Percentiles rank a stretch among this genome's conserved stretches.
Conservation (phyloP, 2,113 vertebrate genomes). For the Pachyramphus minor region DNA sequence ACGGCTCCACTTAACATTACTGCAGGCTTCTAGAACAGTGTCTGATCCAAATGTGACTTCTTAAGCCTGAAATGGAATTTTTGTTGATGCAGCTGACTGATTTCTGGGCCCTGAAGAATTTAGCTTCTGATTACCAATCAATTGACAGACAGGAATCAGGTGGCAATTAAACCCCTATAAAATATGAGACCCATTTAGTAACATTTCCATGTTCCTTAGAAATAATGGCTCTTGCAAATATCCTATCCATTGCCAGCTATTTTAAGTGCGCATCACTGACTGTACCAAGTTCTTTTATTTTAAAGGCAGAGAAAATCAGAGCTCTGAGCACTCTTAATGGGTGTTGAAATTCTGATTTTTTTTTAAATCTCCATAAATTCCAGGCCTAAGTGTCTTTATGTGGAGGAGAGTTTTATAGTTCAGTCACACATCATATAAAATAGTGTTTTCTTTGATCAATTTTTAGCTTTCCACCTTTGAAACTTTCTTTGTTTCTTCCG, state of each 20-base stretch:
- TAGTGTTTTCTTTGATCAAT: constrained; percentile 23
- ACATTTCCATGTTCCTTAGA: background rate
- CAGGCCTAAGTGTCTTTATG: background rate
- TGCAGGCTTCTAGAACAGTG: background rate
- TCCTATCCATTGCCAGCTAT: background rate
- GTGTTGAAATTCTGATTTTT: background rate
- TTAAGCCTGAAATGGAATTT: background rate
- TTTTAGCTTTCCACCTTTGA: constrained; percentile 29
- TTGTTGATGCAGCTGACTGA: background rate
- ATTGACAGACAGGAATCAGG: background rate
- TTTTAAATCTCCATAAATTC: background rate
- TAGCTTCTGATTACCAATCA: background rate
- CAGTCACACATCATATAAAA: background rate
- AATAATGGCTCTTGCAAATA: background rate
- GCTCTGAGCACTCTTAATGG: background rate
- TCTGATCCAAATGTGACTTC: background rate
- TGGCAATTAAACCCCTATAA: background rate
- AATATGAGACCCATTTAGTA: background rate
- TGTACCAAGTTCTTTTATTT: background rate
- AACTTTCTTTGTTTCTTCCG: background rate
- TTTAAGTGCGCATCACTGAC: background rate
- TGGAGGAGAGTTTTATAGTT: background rate
- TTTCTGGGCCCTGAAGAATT: background rate
- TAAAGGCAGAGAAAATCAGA: background rate
- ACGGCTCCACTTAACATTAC: background rate